Conservation (phyloP, 2,113 vertebrate species). For the Mormyrus iriodes region DNA sequence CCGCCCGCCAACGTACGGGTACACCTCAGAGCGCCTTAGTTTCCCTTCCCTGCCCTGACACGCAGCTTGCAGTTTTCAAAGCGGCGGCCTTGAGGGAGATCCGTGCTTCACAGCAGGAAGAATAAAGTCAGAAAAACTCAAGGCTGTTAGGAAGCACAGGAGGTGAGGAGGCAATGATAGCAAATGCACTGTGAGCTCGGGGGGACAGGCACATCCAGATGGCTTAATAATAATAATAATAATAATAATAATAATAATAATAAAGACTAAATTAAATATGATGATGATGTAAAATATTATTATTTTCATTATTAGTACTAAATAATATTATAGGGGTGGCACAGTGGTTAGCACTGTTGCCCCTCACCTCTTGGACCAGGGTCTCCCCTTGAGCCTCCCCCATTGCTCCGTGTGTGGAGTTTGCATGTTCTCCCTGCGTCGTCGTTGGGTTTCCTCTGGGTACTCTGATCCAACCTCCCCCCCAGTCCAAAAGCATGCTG, state of each 20-base stretch:
- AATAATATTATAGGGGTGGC: not conserved
- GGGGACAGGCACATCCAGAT: not conserved
- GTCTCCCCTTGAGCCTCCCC: not conserved
- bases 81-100: not conserved
- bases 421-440: no score
- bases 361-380: not conserved
- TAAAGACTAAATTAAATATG: no score
- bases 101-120: not conserved
- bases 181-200: not conserved
- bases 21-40: not conserved
- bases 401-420: not conserved
- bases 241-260: not conserved
- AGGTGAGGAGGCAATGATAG: not conserved
- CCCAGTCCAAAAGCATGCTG: not conserved
- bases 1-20: not conserved
- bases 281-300: no score
- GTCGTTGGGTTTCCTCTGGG: no score
- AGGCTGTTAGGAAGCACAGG: not conserved
- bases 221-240: not conserved
- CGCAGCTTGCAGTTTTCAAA: not conserved
- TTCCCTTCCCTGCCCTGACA: not conserved
- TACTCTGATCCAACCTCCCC: no score
- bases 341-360: not conserved
- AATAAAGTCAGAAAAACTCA: not conserved
- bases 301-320: not conserved